phyloP scores from a whole-genome alignment of 2,797 vertebrate species.

The Australoheros facetus region DNA sequence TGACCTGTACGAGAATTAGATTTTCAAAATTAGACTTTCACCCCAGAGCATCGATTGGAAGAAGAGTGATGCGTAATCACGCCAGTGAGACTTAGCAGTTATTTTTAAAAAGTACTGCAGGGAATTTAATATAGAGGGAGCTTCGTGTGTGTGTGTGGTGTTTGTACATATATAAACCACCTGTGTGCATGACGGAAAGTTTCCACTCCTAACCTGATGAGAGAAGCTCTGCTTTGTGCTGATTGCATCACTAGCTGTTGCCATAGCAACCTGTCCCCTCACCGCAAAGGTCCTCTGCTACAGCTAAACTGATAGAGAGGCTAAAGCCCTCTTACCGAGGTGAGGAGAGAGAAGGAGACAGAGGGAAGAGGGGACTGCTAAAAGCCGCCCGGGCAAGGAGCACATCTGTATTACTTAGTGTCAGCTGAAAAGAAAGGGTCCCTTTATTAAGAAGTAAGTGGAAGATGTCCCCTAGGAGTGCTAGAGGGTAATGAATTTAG shows the following conservation, averaged over 20 bases:
- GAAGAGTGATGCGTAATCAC: conserved; percentile 8
- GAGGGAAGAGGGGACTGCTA: conserved; percentile 44
- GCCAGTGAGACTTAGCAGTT: conserved; percentile 13
- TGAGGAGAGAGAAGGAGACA: conserved; percentile 27
- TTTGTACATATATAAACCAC: conserved; percentile 35
- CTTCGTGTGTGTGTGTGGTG: background rate
- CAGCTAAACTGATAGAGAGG: conserved; percentile 53
- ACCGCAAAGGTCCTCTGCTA: conserved; percentile 44
- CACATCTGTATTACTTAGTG: conserved; percentile 76
- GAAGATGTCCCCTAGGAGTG: conserved; percentile 70
- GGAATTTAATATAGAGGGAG: background rate
- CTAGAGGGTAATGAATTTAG: conserved; percentile 72
- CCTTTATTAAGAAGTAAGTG: conserved; percentile 72
- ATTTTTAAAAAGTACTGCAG: background rate
- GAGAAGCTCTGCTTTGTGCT: conserved; percentile 43
- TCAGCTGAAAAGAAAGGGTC: conserved; percentile 67
- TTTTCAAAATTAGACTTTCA: conserved; percentile 51
- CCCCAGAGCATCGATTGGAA: conserved; percentile 2
- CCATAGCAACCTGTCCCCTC: conserved; percentile 69
- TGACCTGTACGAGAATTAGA: conserved; percentile 19
- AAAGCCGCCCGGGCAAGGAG: conserved; percentile 44
- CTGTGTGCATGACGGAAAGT: conserved; percentile 56
- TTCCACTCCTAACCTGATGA: conserved; percentile 52
- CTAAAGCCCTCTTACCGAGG: conserved; percentile 59
- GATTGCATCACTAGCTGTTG: conserved; percentile 69